phyloP scores from a whole-genome alignment of 2,113 vertebrate genomes.

The Psilopogon haemacephalus region DNA sequence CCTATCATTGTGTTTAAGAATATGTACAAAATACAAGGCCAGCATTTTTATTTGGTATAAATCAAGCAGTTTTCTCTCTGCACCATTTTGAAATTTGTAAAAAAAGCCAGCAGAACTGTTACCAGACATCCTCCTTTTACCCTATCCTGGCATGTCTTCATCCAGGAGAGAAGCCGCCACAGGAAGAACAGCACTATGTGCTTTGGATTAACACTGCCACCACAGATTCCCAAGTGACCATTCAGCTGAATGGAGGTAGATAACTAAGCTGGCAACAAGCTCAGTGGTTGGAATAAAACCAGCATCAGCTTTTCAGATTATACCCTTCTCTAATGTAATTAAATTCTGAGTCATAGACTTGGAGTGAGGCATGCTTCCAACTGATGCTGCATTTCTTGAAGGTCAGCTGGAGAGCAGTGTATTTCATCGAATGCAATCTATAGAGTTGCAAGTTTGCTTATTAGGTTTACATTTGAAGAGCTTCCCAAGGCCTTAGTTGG shows the following conservation, averaged over 20 bases:
- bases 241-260: conserved; percentile 5
- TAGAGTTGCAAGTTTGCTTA: neutral
- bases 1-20: neutral
- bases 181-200: neutral
- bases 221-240: conserved; percentile 1
- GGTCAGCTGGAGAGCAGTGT: conserved; percentile 2
- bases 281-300: conserved; percentile 32
- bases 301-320: conserved; percentile 46
- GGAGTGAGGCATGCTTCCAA: conserved; percentile 37
- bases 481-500: conserved; percentile 24
- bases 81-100: neutral
- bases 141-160: neutral
- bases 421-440: neutral
- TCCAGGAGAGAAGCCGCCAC: neutral
- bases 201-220: neutral
- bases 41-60: neutral
- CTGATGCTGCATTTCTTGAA: conserved; percentile 33
- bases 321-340: conserved; percentile 51
- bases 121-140: neutral
- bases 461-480: conserved; percentile 15
- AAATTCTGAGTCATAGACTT: conserved; percentile 44
- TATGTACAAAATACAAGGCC: neutral
- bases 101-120: neutral
- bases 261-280: conserved; percentile 26
- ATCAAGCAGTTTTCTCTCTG: neutral